Conservation (phyloP, 2,113 vertebrate species). For the Parus major region DNA sequence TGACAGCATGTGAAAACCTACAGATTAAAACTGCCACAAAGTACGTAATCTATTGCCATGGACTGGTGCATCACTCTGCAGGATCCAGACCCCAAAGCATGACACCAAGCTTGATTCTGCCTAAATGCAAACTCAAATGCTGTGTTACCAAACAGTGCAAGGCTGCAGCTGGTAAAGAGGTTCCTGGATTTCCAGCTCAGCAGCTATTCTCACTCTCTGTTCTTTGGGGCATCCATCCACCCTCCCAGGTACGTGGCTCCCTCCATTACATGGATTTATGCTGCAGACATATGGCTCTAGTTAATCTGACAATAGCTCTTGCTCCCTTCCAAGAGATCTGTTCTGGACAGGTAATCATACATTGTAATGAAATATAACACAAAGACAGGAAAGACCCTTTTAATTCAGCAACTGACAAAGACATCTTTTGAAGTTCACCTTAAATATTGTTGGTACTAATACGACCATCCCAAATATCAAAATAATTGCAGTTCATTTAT, state of each 20-base stretch:
- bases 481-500: background rate
- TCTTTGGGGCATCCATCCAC: background rate
- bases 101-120: background rate
- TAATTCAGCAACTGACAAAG: slow-evolving; percentile 8
- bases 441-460: background rate
- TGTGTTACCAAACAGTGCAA: background rate
- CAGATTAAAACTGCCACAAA: slow-evolving; percentile 5
- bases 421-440: background rate
- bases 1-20: slow-evolving; percentile 5
- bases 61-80: background rate
- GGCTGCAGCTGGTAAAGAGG: background rate
- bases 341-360: background rate
- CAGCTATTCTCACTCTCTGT: background rate
- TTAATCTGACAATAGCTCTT: slow-evolving; percentile 52
- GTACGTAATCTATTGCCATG: background rate
- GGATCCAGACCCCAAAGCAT: background rate
- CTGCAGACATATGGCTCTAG: slow-evolving; percentile 23
- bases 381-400: slow-evolving; percentile 2
- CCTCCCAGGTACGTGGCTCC: background rate
- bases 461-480: background rate
- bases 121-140: background rate
- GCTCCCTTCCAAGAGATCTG: background rate
- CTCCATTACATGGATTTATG: slow-evolving; percentile 38
- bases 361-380: slow-evolving; percentile 33
- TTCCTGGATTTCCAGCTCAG: background rate